These are phyloP conservation scores for Bombus pascuorum DNA, from an alignment of 1,140 invertebrate species.

Conservation along the genomic window DNA sequence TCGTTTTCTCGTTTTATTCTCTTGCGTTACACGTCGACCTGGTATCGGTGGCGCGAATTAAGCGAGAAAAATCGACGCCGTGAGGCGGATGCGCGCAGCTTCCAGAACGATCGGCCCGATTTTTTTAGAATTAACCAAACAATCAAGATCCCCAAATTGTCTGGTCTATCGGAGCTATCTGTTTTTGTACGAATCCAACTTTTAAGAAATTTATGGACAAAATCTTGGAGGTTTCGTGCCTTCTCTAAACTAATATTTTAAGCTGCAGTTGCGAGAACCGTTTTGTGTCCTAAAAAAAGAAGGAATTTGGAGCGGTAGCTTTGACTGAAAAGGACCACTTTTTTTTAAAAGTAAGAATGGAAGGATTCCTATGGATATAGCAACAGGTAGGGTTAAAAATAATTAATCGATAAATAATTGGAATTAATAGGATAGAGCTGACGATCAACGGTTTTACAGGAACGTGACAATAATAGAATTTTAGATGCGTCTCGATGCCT, in stretches of 20 bases:
- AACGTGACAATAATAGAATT: background rate
- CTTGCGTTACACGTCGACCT: conserved; percentile 54
- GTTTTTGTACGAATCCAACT: background rate
- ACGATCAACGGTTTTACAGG: background rate
- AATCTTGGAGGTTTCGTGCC: background rate
- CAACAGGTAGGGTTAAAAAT: conserved; percentile 8
- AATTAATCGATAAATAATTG: background rate
- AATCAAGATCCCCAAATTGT: background rate
- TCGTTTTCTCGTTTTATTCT: conserved; percentile 78
- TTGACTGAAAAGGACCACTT: no score
- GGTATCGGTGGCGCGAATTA: conserved; percentile 48
- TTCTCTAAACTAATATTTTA: background rate
- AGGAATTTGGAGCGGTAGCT: background rate
- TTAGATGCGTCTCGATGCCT: conserved; percentile 14
- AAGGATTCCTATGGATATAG: background rate
- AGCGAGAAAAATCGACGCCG: conserved; percentile 48
- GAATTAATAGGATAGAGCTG: background rate
- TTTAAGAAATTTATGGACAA: background rate
- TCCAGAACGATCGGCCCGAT: background rate
- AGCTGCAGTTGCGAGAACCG: background rate
- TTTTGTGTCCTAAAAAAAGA: background rate
- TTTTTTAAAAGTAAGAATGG: background rate
- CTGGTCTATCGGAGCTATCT: background rate
- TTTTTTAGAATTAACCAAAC: background rate
- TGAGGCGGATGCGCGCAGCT: background rate